A percentile compares a stretch with the other conserved stretches of the same genome.
Evolutionary conservation across 1,140 invertebrate genomes (phyloP).

Genomic region (Bombus pascuorum): DNA sequence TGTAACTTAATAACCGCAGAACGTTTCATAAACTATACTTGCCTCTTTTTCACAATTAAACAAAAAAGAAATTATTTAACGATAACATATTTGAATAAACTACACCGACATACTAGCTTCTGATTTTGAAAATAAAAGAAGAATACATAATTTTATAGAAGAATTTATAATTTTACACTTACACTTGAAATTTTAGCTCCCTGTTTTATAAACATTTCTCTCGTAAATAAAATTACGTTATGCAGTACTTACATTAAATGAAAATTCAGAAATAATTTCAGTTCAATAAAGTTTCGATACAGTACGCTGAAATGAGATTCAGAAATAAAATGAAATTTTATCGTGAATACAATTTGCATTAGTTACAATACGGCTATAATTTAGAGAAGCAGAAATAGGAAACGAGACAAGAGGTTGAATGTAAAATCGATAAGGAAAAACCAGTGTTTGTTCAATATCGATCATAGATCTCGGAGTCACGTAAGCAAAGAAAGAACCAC

Average conservation of each 20-base stretch:
- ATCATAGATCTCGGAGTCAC: background rate
- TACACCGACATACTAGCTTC: no score
- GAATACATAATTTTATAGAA: background rate
- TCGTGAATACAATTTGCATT: background rate
- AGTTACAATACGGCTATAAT: background rate
- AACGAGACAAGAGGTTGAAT: background rate
- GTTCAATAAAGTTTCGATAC: background rate
- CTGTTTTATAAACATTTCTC: background rate
- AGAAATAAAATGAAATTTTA: background rate
- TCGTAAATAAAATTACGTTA: background rate
- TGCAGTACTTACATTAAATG: background rate
- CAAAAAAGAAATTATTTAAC: background rate
- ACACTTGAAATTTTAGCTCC: background rate
- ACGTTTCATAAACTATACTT: background rate
- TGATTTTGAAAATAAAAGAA: background rate
- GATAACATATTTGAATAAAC: background rate
- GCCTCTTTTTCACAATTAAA: background rate
- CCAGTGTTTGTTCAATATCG: background rate
- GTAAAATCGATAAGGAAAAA: background rate
- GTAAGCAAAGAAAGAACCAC: background rate
- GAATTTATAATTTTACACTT: background rate
- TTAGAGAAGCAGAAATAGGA: background rate
- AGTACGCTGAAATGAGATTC: background rate
- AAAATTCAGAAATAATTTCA: background rate
- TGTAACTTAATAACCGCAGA: slow-evolving; percentile 10